phyloP scores from a whole-genome alignment of 2,888 invertebrate species.

The Dendrolimus houi region DNA sequence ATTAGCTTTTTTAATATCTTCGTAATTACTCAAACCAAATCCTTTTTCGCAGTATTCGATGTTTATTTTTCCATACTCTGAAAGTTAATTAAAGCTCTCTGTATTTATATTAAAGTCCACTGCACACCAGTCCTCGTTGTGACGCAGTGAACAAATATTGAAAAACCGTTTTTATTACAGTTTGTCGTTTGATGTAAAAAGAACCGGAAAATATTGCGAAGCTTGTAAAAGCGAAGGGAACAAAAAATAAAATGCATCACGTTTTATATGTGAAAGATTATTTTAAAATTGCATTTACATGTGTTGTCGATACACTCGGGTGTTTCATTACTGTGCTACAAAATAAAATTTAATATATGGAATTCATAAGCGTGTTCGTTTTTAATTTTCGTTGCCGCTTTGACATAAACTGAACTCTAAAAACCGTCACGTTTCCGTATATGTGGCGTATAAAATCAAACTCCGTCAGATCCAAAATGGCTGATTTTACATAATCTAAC shows the following conservation, averaged over 20 bases:
- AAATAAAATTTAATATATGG: too few species aligned
- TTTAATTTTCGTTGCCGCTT: too few species aligned
- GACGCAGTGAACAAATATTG: neutral
- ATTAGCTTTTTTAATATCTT: too few species aligned
- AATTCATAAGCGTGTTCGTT: too few species aligned
- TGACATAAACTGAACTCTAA: too few species aligned
- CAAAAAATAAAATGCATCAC: conserved; percentile 2
- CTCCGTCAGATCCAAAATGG: too few species aligned
- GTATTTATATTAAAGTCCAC: neutral
- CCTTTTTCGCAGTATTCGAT: conserved; percentile 31
- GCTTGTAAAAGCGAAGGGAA: neutral
- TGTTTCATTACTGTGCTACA: too few species aligned
- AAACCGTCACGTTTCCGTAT: too few species aligned
- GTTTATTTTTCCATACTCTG: conserved; percentile 24
- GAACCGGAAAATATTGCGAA: neutral
- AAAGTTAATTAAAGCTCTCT: neutral
- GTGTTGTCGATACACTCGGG: too few species aligned
- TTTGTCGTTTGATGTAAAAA: neutral
- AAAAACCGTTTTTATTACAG: neutral
- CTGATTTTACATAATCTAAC: too few species aligned
- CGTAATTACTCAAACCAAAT: conserved; percentile 5
- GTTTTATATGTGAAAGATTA: neutral
- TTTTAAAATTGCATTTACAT: neutral
- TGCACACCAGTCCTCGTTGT: neutral
- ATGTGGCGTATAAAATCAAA: too few species aligned